Percentiles rank a stretch among this genome's conserved stretches.
These are phyloP conservation scores for Brienomyrus longianalis DNA, from an alignment of 2,113 vertebrate genomes.

Conservation along the genomic window DNA sequence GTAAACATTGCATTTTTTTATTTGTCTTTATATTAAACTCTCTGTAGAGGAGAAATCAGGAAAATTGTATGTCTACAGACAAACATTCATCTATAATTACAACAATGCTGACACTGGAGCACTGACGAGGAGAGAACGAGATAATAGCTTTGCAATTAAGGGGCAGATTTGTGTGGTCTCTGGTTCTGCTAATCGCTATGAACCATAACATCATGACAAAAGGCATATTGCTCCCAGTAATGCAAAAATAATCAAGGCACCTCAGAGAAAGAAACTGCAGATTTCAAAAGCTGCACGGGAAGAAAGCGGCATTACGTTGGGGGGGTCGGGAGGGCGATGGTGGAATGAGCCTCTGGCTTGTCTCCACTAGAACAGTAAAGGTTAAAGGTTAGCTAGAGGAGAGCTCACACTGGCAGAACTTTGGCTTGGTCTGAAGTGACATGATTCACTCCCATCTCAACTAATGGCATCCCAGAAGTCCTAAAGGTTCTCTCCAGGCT, in stretches of 20 bases:
- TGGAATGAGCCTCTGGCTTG: not conserved
- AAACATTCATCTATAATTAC: not conserved
- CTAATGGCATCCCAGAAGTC: not conserved
- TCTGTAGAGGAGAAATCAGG: not conserved
- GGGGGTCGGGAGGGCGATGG: not conserved
- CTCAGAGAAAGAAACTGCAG: not conserved
- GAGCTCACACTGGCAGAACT: not conserved
- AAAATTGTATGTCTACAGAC: not conserved
- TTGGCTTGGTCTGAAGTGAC: not conserved
- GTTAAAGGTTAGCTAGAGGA: not conserved
- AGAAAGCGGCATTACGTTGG: not conserved
- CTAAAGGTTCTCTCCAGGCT: conserved; percentile 94
- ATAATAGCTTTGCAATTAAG: not conserved
- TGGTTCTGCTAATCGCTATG: not conserved
- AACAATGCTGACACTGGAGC: not conserved
- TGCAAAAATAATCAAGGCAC: not conserved
- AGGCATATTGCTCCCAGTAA: not conserved
- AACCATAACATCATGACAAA: not conserved
- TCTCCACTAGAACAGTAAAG: not conserved
- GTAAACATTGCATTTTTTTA: not conserved
- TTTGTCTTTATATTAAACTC: not conserved
- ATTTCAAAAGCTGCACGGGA: not conserved
- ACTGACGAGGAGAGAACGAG: not conserved
- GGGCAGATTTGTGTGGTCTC: not conserved
- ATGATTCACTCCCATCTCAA: not conserved